Conservation (phyloP, 2,888 invertebrate species). For the Eilema griseolum region DNA sequence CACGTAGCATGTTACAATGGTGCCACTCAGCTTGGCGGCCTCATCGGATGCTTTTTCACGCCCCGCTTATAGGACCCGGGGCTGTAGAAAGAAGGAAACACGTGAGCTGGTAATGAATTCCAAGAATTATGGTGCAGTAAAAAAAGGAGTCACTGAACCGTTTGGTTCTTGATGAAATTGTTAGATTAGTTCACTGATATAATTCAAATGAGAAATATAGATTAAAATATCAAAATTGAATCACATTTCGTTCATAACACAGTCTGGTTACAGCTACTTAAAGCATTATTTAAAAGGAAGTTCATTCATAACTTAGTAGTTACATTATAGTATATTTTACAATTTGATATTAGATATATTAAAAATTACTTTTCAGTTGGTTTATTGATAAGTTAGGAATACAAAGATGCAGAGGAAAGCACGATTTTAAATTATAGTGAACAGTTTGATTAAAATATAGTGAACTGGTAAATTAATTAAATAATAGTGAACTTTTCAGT, state of each 20-base stretch:
- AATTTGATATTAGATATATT: conserved; percentile 6
- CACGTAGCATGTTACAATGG: no score
- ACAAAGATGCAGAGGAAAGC: not conserved
- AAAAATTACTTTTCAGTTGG: not conserved
- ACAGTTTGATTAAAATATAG: no score
- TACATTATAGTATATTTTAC: conserved; percentile 20
- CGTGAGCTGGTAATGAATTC: no score
- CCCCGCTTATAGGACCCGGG: no score
- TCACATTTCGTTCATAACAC: not conserved
- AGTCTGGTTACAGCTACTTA: conserved; percentile 27
- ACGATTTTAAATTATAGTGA: not conserved
- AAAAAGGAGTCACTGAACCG: no score
- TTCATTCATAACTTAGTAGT: conserved; percentile 8
- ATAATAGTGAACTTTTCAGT: no score
- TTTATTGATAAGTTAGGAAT: not conserved
- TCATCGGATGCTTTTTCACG: no score
- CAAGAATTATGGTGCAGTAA: no score
- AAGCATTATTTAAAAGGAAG: conserved; percentile 37
- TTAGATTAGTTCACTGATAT: not conserved
- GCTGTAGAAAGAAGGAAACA: no score
- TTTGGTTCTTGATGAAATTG: no score
- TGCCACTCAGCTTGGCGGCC: no score
- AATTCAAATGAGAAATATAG: not conserved
- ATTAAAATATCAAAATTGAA: not conserved
- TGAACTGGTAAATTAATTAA: no score